These are phyloP conservation scores for Cricetomys ansorgei DNA, from an alignment of 2,113 vertebrate species.

Conservation along the genomic window DNA sequence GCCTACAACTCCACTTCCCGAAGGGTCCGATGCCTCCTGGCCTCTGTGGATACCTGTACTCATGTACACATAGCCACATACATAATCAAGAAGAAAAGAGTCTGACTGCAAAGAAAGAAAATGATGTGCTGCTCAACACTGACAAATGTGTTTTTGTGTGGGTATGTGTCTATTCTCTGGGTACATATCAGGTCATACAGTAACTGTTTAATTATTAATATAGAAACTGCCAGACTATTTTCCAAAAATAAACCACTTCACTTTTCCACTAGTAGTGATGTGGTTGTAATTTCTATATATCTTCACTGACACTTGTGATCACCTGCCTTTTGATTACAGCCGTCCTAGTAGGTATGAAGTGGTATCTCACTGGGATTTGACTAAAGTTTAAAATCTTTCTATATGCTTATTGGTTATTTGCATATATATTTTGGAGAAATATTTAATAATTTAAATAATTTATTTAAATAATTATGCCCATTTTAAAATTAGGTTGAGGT, in stretches of 20 bases:
- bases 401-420: not conserved
- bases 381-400: not conserved
- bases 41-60: not conserved
- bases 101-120: conserved; percentile 13
- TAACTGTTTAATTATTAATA: not conserved
- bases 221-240: not conserved
- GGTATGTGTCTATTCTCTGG: not conserved
- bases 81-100: not conserved
- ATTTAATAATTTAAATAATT: too few species aligned
- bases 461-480: not conserved
- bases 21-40: not conserved
- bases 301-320: not conserved
- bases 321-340: not conserved
- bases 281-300: not conserved
- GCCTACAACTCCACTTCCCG: not conserved
- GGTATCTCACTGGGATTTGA: not conserved
- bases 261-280: not conserved
- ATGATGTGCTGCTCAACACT: not conserved
- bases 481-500: not conserved
- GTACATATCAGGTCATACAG: not conserved
- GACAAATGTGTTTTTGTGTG: not conserved
- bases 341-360: not conserved
- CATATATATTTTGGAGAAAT: not conserved
- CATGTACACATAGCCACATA: not conserved
- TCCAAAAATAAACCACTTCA: not conserved